Percentiles rank a stretch among this genome's conserved stretches.
phyloP scores from a whole-genome alignment of 2,888 invertebrate species.

The Hecatera dysodea region DNA sequence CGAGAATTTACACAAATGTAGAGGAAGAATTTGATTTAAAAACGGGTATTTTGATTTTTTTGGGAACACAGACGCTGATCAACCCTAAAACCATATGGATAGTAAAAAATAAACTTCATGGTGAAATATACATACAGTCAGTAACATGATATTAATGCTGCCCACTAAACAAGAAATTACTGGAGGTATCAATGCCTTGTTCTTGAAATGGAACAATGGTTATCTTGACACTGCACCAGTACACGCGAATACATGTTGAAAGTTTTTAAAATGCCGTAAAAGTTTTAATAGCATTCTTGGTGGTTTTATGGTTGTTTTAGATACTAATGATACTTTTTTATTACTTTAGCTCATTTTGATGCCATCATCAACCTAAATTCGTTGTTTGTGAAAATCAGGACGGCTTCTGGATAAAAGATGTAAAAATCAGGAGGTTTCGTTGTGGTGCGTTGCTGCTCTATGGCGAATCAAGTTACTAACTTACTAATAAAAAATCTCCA shows the following conservation, averaged over 20 bases:
- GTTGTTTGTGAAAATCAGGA: constrained; percentile 27
- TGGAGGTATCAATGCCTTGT: constrained; percentile 26
- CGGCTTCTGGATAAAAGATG: constrained; percentile 6
- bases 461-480: not conserved
- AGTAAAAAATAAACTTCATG: constrained; percentile 1
- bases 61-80: not conserved
- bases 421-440: no score
- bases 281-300: constrained; percentile 45
- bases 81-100: no score
- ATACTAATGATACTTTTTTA: constrained; percentile 61
- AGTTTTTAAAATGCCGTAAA: constrained; percentile 58
- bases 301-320: constrained; percentile 57
- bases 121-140: not conserved
- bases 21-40: not conserved
- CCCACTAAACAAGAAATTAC: constrained; percentile 13
- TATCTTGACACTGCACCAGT: constrained; percentile 17
- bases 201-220: constrained; percentile 50
- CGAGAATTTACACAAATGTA: not conserved
- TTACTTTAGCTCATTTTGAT: constrained; percentile 59
- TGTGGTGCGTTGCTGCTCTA: not conserved
- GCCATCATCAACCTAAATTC: constrained; percentile 58
- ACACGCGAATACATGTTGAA: constrained; percentile 30
- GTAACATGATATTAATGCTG: constrained; percentile 29
- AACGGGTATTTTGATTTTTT: not conserved
- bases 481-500: no score